Conservation (phyloP, 2,113 vertebrate genomes). For the Nibea coibor region DNA sequence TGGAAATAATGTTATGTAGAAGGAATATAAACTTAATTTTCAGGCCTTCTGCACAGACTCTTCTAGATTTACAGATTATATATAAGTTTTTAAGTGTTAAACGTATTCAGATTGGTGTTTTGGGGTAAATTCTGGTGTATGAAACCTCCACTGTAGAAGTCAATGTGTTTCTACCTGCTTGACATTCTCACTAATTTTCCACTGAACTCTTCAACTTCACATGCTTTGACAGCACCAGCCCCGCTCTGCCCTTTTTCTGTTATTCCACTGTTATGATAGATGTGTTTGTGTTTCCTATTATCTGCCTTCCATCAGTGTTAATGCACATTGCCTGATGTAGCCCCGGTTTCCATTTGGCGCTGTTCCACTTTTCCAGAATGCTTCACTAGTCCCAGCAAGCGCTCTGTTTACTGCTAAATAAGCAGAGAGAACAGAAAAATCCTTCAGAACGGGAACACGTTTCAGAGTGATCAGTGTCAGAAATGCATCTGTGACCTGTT, state of each 20-base stretch:
- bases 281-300: constrained; percentile 49
- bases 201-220: constrained; percentile 10
- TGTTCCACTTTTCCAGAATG: constrained; percentile 59
- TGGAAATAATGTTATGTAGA: too few species aligned
- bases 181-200: not conserved
- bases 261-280: constrained; percentile 31
- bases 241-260: not conserved
- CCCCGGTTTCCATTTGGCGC: constrained; percentile 58
- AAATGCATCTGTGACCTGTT: constrained; percentile 11
- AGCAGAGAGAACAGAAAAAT: constrained; percentile 13
- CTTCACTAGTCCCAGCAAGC: constrained; percentile 43
- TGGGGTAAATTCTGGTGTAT: not conserved
- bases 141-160: not conserved
- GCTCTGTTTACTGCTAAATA: constrained; percentile 43
- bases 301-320: constrained; percentile 33
- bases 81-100: not conserved
- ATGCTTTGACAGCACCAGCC: not conserved
- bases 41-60: not conserved
- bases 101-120: not conserved
- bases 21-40: not conserved
- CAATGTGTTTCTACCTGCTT: constrained; percentile 3
- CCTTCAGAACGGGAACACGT: not conserved
- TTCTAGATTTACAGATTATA: not conserved
- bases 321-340: constrained; percentile 31
- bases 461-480: constrained; percentile 29